These are phyloP conservation scores for Drosophila rhopaloa DNA, from an alignment of 1,140 invertebrate genomes.

Conservation along the genomic window DNA sequence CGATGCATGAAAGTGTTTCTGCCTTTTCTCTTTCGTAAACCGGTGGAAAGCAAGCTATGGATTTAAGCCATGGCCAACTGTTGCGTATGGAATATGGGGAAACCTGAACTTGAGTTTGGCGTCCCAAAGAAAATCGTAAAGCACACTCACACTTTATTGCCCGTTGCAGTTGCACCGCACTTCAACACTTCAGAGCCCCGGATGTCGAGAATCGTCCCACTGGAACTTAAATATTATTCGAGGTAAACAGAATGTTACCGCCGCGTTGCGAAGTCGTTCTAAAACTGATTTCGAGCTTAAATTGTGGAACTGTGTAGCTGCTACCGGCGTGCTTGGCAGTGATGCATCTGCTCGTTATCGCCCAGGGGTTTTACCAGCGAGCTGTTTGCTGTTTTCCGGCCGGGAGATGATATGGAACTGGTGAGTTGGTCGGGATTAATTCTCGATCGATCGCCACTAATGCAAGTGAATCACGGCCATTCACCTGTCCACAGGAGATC, in stretches of 20 bases:
- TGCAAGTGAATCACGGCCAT: constrained; percentile 24
- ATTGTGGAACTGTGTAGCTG: constrained; percentile 21
- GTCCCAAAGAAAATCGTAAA: constrained; percentile 1
- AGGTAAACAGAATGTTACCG: constrained; percentile 2
- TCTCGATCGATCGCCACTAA: constrained; percentile 34
- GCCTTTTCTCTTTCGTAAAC: constrained; percentile 4
- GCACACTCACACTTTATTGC: constrained; percentile 20
- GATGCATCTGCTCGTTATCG: constrained; percentile 60
- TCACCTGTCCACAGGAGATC: constrained; percentile 4
- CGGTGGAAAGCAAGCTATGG: constrained; percentile 18
- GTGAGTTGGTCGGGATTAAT: constrained; percentile 32
- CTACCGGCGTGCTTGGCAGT: constrained; percentile 15
- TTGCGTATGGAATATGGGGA: neutral
- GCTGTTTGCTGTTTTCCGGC: constrained; percentile 24
- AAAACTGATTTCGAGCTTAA: constrained; percentile 48
- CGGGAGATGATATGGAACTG: constrained; percentile 3
- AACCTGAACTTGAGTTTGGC: constrained; percentile 6
- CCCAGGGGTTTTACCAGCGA: constrained; percentile 11
- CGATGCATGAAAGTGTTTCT: constrained; percentile 21
- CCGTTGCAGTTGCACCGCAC: neutral
- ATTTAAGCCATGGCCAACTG: constrained; percentile 6
- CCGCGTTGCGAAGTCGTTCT: constrained; percentile 27
- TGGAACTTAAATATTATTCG: neutral
- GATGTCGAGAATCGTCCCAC: neutral
- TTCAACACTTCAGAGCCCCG: neutral